Percentiles rank a stretch among this genome's conserved stretches.
Conservation (phyloP, 2,888 invertebrate genomes). For the Odontomyia ornata region DNA sequence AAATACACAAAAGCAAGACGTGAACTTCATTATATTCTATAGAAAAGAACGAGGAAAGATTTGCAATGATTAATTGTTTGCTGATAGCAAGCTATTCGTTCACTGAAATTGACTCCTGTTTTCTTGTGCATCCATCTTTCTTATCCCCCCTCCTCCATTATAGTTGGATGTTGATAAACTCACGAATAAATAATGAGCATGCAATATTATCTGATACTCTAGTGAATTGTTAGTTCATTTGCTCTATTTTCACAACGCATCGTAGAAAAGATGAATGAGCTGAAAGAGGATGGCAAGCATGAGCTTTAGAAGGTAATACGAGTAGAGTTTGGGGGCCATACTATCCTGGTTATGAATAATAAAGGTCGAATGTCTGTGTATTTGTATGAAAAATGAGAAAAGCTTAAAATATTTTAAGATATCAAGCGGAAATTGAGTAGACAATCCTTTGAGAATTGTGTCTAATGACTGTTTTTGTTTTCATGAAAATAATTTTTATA, state of each 20-base stretch:
- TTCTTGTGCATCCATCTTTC: neutral
- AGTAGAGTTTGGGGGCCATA: too few relatives aligned
- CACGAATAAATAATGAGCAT: slow-evolving; percentile 32
- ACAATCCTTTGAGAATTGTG: too few relatives aligned
- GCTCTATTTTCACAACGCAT: neutral
- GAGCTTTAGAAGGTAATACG: too few relatives aligned
- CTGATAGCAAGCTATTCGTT: slow-evolving; percentile 30
- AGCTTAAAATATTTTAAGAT: too few relatives aligned
- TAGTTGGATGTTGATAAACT: neutral
- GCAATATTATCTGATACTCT: slow-evolving; percentile 2
- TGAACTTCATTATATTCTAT: slow-evolving; percentile 36
- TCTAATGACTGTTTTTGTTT: too few relatives aligned
- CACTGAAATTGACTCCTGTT: neutral
- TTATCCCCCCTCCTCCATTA: neutral
- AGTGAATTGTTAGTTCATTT: slow-evolving; percentile 12
- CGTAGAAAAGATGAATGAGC: too few relatives aligned
- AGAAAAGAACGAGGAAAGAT: slow-evolving; percentile 18
- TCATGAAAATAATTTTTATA: too few relatives aligned
- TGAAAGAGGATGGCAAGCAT: too few relatives aligned
- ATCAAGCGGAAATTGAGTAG: too few relatives aligned
- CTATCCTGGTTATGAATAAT: too few relatives aligned
- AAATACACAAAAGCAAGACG: slow-evolving; percentile 27
- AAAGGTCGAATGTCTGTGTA: too few relatives aligned
- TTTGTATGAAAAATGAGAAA: too few relatives aligned
- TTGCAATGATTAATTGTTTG: slow-evolving; percentile 40